These are phyloP conservation scores for Brevimyrus niger DNA, from an alignment of 2,113 vertebrate species.

Conservation along the genomic window DNA sequence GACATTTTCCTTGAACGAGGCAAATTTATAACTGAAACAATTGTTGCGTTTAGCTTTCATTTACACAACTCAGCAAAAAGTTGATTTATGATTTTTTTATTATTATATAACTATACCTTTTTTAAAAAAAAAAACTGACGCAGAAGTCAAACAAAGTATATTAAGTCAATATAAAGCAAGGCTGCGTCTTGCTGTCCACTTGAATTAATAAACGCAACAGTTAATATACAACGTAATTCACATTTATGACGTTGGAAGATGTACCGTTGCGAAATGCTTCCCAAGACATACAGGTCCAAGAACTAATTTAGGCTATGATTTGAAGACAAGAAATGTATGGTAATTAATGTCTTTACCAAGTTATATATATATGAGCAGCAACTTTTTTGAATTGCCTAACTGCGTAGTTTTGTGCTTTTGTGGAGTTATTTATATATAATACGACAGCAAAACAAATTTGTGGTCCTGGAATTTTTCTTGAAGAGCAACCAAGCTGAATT, in stretches of 20 bases:
- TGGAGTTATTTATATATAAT: background rate
- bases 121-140: background rate
- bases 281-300: background rate
- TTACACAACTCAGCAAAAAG: background rate
- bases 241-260: background rate
- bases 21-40: background rate
- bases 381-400: background rate
- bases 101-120: background rate
- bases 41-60: background rate
- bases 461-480: background rate
- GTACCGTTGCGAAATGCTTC: background rate
- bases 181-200: background rate
- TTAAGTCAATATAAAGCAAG: background rate
- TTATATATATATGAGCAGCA: background rate
- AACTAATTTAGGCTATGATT: background rate
- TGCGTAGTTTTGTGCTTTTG: background rate
- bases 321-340: background rate
- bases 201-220: background rate
- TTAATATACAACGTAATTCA: background rate
- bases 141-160: background rate
- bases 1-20: background rate
- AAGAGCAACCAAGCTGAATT: background rate
- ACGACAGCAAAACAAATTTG: background rate
- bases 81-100: background rate
- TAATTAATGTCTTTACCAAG: background rate